Evolutionary conservation across 2,888 invertebrate genomes (phyloP), one percentile per base, ranked within the genome.

Genomic region (Anticlea derivata): DNA sequence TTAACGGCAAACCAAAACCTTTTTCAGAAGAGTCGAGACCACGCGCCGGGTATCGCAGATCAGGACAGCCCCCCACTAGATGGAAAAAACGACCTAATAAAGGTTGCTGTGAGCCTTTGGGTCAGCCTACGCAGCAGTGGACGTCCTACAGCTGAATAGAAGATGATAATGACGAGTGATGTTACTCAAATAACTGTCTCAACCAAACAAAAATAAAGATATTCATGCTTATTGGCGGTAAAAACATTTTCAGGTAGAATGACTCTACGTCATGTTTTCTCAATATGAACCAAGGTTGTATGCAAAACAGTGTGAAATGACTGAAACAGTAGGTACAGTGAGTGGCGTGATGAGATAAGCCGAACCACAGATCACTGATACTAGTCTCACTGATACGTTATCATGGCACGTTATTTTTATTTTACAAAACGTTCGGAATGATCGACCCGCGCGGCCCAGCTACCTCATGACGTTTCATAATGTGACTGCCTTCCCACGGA

Each of bases 261-360:
- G n/a, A 22, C 27, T 26, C 17, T 4, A 34, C 45, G 31, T 41
- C 37, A 44, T 34, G 13, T 35, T 39, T 39, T 35, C 44, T 31
- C 26, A 29, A 31, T 45, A 40, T 40, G 39, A 40, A 23, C 31
- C 55, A 72, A 77, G 73, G 70, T 65, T 69, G 60, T 53, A 61
- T 63, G 65, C 61, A 72, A 77, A 53, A 54, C 56, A 61, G 54
- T 55, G 43, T 53, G 63, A 63, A 68, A 60, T 55, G 49, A 53
- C 54, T 49, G 53, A 60, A 55, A 63, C 56, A 55, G 52, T n/a
- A n/a, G n/a, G n/a, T 65, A 46, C 61, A 61, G 60, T 59, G 56
- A 63, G 60, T 79, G 79, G 80, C 80, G 78, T 63, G 63, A 53
- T 53, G 58, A 50, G 78, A 82, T 80, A 81, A 74, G 60, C 61